These are phyloP conservation scores for Lerista edwardsae DNA, from an alignment of 2,797 vertebrate species.

Conservation along the genomic window DNA sequence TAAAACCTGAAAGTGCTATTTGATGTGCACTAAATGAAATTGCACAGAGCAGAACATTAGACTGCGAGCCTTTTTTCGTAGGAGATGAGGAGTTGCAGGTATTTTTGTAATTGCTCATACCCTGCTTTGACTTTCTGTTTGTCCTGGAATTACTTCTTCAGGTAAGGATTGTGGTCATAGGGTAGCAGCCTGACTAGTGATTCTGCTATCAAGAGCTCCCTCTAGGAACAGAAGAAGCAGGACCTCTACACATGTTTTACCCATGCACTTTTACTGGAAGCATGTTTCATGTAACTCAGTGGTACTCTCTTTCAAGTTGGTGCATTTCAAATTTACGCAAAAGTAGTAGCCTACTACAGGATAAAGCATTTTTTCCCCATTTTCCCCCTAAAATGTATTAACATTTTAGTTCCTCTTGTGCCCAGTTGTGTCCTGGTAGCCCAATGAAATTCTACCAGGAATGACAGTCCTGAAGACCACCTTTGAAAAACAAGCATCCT, in stretches of 20 bases:
- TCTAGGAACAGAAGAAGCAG: too few relatives aligned
- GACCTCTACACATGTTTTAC: too few relatives aligned
- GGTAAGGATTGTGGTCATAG: neutral
- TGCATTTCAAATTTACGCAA: neutral
- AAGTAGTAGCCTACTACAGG: neutral
- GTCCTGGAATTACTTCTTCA: neutral
- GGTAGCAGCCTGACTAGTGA: too few relatives aligned
- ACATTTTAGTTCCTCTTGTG: neutral
- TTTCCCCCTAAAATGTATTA: neutral
- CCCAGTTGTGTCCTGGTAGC: too few relatives aligned
- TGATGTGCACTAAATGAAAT: constrained; percentile 28
- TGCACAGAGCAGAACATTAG: constrained; percentile 9
- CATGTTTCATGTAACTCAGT: neutral
- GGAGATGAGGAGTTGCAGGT: neutral
- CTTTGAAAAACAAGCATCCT: neutral
- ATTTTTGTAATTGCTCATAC: neutral
- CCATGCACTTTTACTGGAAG: neutral
- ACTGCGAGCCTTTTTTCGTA: constrained; percentile 9
- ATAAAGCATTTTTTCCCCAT: neutral
- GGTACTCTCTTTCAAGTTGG: neutral
- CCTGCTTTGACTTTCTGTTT: neutral
- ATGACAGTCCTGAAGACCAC: constrained; percentile 1
- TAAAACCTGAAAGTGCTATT: constrained; percentile 22
- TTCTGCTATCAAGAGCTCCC: too few relatives aligned
- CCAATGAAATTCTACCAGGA: constrained; percentile 27